These are phyloP conservation scores for Urocolius indicus DNA, from an alignment of 2,113 vertebrate species.

Conservation along the genomic window DNA sequence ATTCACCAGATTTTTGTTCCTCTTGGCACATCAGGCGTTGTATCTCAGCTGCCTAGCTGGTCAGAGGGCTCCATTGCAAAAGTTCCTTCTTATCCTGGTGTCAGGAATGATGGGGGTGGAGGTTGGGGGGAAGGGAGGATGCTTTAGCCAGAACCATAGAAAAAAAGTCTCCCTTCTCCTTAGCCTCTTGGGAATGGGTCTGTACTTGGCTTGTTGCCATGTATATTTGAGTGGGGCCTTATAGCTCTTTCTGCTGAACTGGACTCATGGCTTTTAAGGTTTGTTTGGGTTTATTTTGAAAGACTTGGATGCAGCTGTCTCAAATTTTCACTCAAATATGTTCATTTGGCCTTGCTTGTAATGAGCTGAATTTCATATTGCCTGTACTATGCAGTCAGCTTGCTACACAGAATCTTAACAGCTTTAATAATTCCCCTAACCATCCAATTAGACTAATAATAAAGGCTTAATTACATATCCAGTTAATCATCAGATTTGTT, in stretches of 20 bases:
- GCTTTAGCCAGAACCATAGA: background rate
- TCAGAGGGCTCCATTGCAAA: background rate
- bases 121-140: background rate
- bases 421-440: slow-evolving; percentile 75
- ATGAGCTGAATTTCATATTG: slow-evolving; percentile 67
- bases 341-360: slow-evolving; percentile 63
- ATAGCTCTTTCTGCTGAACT: background rate
- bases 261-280: slow-evolving; percentile 13
- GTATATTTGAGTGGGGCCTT: background rate
- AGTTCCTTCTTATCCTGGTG: background rate
- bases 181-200: background rate
- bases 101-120: background rate
- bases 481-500: slow-evolving; percentile 68
- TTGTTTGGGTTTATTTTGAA: slow-evolving; percentile 62
- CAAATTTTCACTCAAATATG: slow-evolving; percentile 39
- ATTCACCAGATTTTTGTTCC: background rate
- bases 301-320: slow-evolving; percentile 48
- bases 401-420: slow-evolving; percentile 67
- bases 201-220: background rate
- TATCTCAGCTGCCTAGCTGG: background rate
- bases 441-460: slow-evolving; percentile 75
- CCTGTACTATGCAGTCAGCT: slow-evolving; percentile 55
- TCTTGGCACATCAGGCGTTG: background rate
- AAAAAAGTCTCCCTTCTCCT: background rate
- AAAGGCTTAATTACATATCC: slow-evolving; percentile 76